Base-by-base conservation (phyloP, 2,888 invertebrate genomes). In the Sympetrum striolatum region DNA sequence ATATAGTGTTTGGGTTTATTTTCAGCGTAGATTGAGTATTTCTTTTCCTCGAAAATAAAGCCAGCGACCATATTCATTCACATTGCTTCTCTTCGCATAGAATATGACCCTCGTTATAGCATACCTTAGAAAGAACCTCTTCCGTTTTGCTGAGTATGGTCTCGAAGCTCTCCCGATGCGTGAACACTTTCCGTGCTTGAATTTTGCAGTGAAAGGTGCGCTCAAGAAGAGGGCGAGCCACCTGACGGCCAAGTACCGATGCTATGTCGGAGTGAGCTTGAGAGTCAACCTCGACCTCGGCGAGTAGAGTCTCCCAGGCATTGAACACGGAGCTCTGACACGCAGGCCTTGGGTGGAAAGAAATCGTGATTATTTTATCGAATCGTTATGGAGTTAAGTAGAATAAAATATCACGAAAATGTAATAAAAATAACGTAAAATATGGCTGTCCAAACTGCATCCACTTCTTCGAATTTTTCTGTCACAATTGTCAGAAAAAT, bases 281-380 rank as follows among this genome's bases (percentile, higher is more conserved):
- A 35, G 98, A 97, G 93, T 98, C 98, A 73, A 97, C 96, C 94
- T 98, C 98, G 91, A 98, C 97, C 94, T 98, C 98, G 93, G 98
- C 98, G 91, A 98, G 96, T 91, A 98, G 95, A 91, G 96, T 97
- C 94, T 98, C 98, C 98, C 98, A 98, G 91, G 97, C 96, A 93
- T 98, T 97, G 94, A 98, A 98, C 93, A 98, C 95, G 81, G 97
- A 96, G 94, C 96, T 96, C 90, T 96, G 96, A 93, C 97, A 97
- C 91, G 96, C 95, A 91, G 97, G 97, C 94, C 97, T 97, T 44
- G 44, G 44, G 10, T 8, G 44, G 4, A 44, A 44, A 44, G 10
- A 6, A 44, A 44, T 44, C 10, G 10, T 44, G 10, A 44, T 44
- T 44, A 8, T 8, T 44, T 44, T 8, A 44, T 44, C 6, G 0